Base-by-base conservation (phyloP, 2,113 vertebrate genomes). In the Stegostoma tigrinum region DNA sequence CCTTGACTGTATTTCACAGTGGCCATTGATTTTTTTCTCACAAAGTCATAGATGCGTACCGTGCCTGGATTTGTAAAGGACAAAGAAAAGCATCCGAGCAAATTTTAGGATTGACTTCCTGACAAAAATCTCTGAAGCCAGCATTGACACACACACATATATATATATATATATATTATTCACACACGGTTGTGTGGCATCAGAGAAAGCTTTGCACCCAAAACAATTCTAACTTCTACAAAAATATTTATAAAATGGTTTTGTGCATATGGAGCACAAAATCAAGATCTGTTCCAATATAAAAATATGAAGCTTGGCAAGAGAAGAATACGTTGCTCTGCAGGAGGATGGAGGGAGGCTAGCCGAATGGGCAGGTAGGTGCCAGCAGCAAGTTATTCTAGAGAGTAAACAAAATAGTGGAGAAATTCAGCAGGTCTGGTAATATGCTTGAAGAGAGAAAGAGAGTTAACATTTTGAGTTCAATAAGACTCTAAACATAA, bases 21-120 rank as follows among this genome's bases (percentile, higher is more conserved):
- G 48, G 97, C 96, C 96, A 99, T 90, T 70, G 98, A 97, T 52
- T 21, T 96, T 96, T 98, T 98, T 61, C 97, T 97, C 96, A 98
- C 96, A 96, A 99, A 98, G 97, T 99, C 99, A 98, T 98, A 99
- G 96, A 99, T 96, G 96, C 97, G 97, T 75, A 99, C 96, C 24
- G 98, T 97, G n/a, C 98, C 99, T 99, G 97, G 2, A 96, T 68
- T 95, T 95, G 45, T 72, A 70, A 34, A 17, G 27, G 15, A 72
- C 27, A 23, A 95, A 94, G 21, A 70, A 61, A 83, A 83, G 2
- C 38, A 83, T 1, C 30, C 45, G 19, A 83, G 80, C 19, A 83
- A 34, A 15, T 83, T 42, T 61, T n/a, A 93, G 61, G 61, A 93
- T 21, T 64, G 64, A 38, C n/a, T 66, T 67, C n/a, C 55, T 66